phyloP scores from a whole-genome alignment of 1,140 invertebrate genomes.

The Micrasema longulum region DNA sequence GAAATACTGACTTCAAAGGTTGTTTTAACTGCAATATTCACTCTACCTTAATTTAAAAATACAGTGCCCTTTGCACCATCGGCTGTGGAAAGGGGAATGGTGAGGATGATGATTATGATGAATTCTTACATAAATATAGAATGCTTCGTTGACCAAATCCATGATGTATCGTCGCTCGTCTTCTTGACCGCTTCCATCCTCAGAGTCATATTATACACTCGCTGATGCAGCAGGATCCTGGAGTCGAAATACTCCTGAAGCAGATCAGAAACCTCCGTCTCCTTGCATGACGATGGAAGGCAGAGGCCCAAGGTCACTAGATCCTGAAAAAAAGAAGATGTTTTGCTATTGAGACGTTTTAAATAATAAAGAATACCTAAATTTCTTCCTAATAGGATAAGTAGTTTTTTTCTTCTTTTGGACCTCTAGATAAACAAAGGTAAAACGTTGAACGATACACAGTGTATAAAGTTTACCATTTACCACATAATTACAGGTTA shows the following conservation, averaged over 20 bases:
- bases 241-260: constrained; percentile 22
- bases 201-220: constrained; percentile 18
- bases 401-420: not conserved
- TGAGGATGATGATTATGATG: too few species aligned
- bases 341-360: not conserved
- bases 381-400: not conserved
- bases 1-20: too few species aligned
- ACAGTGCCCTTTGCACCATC: too few species aligned
- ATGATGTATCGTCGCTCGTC: constrained; percentile 11
- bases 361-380: not conserved
- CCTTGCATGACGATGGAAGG: constrained; percentile 1
- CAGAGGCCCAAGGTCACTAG: constrained; percentile 10
- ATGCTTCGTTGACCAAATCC: constrained; percentile 5
- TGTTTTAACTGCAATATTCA: too few species aligned
- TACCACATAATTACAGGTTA: too few species aligned
- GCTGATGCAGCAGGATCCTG: constrained; percentile 5
- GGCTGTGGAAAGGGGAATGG: too few species aligned
- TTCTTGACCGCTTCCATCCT: constrained; percentile 28
- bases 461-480: not conserved
- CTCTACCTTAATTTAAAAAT: too few species aligned
- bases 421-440: not conserved
- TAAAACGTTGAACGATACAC: too few species aligned
- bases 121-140: constrained; percentile 8
- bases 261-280: not conserved
- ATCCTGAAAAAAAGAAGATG: constrained; percentile 7